phyloP scores from a whole-genome alignment of 2,888 invertebrate genomes.

The Temnothorax unifasciatus region DNA sequence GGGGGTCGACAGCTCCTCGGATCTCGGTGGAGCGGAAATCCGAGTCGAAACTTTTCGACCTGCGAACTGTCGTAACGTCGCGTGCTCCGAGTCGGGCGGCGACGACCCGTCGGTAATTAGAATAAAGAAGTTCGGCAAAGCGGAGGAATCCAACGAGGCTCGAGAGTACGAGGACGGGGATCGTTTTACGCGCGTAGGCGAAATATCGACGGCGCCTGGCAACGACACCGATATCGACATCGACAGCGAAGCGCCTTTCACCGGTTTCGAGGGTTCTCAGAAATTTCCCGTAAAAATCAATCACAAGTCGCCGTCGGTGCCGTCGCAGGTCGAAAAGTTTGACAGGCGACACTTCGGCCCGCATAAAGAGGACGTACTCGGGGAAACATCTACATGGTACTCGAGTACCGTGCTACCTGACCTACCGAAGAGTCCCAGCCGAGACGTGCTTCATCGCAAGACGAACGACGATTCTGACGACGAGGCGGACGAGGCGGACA shows the following conservation, averaged over 20 bases:
- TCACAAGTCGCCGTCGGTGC: slow-evolving; percentile 69
- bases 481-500: slow-evolving; percentile 45
- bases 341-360: slow-evolving; percentile 83
- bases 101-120: slow-evolving; percentile 22
- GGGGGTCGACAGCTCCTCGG: slow-evolving; percentile 14
- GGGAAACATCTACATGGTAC: slow-evolving; percentile 55
- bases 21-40: not conserved
- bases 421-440: slow-evolving; percentile 78
- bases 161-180: slow-evolving; percentile 22
- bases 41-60: too few species aligned
- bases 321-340: slow-evolving; percentile 79
- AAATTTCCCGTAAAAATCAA: slow-evolving; percentile 79
- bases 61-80: not conserved
- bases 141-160: not conserved
- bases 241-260: slow-evolving; percentile 74
- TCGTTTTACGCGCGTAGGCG: not conserved
- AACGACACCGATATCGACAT: slow-evolving; percentile 48
- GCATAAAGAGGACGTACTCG: slow-evolving; percentile 74
- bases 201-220: slow-evolving; percentile 4
- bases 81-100: slow-evolving; percentile 13
- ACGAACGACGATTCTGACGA: slow-evolving; percentile 49
- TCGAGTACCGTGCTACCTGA: slow-evolving; percentile 69
- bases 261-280: slow-evolving; percentile 79
- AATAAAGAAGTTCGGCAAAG: slow-evolving; percentile 23
- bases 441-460: slow-evolving; percentile 76